Conservation (phyloP, 1,140 invertebrate genomes). For the Anadara kagoshimensis region DNA sequence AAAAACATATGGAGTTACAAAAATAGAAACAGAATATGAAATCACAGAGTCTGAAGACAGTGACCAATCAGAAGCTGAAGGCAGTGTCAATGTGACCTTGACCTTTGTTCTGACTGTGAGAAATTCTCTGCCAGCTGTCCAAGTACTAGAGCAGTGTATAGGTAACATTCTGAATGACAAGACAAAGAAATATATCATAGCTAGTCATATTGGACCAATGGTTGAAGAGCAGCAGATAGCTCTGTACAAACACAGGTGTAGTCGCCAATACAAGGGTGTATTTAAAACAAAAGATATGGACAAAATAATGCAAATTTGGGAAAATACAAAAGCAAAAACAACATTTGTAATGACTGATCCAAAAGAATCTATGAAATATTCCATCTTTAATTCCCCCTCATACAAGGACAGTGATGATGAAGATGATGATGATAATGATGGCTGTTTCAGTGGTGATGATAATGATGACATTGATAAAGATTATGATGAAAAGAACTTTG, state of each 20-base stretch:
- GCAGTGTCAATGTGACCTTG: neutral
- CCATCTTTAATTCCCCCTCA: too few relatives aligned
- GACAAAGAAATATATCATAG: conserved; percentile 29
- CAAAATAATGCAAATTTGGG: neutral
- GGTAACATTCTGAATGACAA: conserved; percentile 13
- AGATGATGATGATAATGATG: neutral
- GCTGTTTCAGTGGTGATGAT: conserved; percentile 4
- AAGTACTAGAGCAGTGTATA: conserved; percentile 38
- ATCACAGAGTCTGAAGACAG: too few relatives aligned
- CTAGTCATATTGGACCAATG: conserved; percentile 47
- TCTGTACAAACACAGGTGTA: conserved; percentile 39
- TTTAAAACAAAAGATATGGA: neutral
- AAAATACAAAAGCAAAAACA: conserved; percentile 4
- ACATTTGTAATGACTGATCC: neutral
- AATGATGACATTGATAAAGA: conserved; percentile 14
- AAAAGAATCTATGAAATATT: neutral
- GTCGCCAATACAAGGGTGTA: neutral
- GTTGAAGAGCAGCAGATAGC: conserved; percentile 41
- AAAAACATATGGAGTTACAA: neutral
- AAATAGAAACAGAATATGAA: too few relatives aligned
- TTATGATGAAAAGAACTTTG: conserved; percentile 5
- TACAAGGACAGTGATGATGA: conserved; percentile 5
- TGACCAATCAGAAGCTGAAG: too few relatives aligned
- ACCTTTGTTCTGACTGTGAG: conserved; percentile 27
- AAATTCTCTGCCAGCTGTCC: conserved; percentile 26